A percentile compares a stretch with the other conserved stretches of the same genome.
phyloP scores from a whole-genome alignment of 2,888 invertebrate species.

The Terebella lapidaria region DNA sequence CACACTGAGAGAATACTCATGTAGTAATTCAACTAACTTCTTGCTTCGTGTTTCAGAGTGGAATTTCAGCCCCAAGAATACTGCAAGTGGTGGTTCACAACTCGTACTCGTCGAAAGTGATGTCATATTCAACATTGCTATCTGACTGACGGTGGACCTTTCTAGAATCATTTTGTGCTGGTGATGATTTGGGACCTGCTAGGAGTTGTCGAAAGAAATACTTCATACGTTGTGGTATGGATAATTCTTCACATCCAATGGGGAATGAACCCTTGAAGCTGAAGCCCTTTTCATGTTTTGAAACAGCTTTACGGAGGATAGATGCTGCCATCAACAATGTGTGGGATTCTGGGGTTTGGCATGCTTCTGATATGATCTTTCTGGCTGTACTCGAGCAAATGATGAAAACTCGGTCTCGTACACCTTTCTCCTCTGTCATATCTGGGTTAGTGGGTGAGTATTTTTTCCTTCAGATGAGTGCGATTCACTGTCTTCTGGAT shows the following conservation, averaged over 20 bases:
- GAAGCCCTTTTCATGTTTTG: slow-evolving; percentile 15
- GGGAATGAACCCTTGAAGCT: slow-evolving; percentile 14
- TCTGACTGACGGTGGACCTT: slow-evolving; percentile 7
- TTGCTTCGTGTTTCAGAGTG: slow-evolving; percentile 14
- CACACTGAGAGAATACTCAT: slow-evolving; percentile 9
- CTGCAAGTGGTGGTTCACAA: slow-evolving; percentile 10
- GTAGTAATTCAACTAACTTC: slow-evolving; percentile 12
- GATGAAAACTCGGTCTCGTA: slow-evolving; percentile 12
- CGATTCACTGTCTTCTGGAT: slow-evolving; percentile 17
- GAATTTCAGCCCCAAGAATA: slow-evolving; percentile 11
- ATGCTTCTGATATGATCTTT: slow-evolving; percentile 15
- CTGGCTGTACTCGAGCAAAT: slow-evolving; percentile 13
- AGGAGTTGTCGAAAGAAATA: slow-evolving; percentile 6
- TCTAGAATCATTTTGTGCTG: slow-evolving; percentile 1
- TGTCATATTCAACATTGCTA: slow-evolving; percentile 8
- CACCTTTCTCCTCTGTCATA: slow-evolving; percentile 17
- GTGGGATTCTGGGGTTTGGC: slow-evolving; percentile 15
- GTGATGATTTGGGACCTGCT: slow-evolving; percentile 1
- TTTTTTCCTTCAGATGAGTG: slow-evolving; percentile 15
- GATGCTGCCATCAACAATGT: slow-evolving; percentile 16
- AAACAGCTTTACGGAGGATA: slow-evolving; percentile 19
- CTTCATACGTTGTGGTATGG: slow-evolving; percentile 7
- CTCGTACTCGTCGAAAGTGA: slow-evolving; percentile 4
- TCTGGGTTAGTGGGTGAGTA: slow-evolving; percentile 17
- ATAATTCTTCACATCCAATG: slow-evolving; percentile 8